Percentiles rank a stretch among this genome's conserved stretches.
phyloP scores from a whole-genome alignment of 2,113 vertebrate genomes.

The Corythoichthys intestinalis region DNA sequence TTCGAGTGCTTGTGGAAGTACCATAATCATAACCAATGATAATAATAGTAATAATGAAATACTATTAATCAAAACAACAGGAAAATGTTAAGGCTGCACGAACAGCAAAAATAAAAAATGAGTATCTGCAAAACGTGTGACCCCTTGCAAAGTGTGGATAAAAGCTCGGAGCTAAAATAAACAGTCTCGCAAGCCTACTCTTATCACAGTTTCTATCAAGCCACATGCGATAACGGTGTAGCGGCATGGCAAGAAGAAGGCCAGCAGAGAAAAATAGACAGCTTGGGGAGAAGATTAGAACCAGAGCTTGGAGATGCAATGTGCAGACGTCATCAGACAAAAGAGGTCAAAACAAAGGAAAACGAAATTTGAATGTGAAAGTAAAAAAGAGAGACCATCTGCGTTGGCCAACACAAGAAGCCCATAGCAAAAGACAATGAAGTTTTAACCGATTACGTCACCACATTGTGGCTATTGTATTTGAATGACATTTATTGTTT shows the following conservation, averaged over 20 bases:
- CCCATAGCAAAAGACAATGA: too few relatives aligned
- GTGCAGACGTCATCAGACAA: conserved; percentile 38
- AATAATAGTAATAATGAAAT: background rate
- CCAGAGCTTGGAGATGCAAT: conserved; percentile 44
- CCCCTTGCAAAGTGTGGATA: conserved; percentile 16
- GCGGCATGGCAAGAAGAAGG: conserved; percentile 59
- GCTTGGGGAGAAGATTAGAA: conserved; percentile 45
- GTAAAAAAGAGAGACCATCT: too few relatives aligned
- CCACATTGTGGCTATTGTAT: too few relatives aligned
- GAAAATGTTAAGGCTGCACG: conserved; percentile 1
- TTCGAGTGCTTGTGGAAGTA: background rate
- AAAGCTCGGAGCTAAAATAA: conserved; percentile 20
- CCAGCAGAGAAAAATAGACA: conserved; percentile 22
- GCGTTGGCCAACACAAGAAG: too few relatives aligned
- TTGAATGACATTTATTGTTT: too few relatives aligned
- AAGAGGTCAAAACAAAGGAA: conserved; percentile 9
- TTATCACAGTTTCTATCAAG: conserved; percentile 52
- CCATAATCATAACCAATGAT: background rate
- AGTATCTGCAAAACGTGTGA: background rate
- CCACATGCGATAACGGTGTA: conserved; percentile 42
- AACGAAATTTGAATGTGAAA: background rate
- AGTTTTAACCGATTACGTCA: too few relatives aligned
- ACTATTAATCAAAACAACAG: background rate
- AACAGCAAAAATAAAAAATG: conserved; percentile 3
- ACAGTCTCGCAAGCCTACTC: conserved; percentile 27